These are phyloP conservation scores for Eupithecia subfuscata DNA, from an alignment of 2,888 invertebrate genomes.

Conservation along the genomic window DNA sequence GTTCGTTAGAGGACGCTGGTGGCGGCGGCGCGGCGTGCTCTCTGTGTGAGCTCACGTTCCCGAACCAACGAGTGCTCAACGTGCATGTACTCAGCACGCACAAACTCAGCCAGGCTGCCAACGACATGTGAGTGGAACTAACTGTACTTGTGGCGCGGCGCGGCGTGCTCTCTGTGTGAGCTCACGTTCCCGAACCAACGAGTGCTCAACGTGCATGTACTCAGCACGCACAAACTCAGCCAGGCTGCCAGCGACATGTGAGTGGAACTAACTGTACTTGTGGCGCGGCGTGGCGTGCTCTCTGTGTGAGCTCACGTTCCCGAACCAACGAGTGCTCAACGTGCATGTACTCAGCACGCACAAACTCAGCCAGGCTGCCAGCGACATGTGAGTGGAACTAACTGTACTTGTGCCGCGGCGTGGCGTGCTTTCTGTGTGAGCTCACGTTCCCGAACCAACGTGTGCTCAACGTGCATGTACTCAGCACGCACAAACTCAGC, in stretches of 20 bases:
- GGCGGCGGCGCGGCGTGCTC: not conserved
- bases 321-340: not conserved
- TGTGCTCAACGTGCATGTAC: constrained; percentile 4
- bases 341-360: constrained; percentile 8
- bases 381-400: constrained; percentile 5
- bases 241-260: not conserved
- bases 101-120: not conserved
- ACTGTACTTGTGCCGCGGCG: not conserved
- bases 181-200: constrained; percentile 4
- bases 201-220: constrained; percentile 5
- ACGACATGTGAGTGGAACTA: constrained; percentile 7
- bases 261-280: constrained; percentile 6
- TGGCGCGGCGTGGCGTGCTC: not conserved
- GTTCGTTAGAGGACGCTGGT: not conserved
- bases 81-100: constrained; percentile 5
- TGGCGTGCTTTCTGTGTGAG: not conserved
- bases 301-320: not conserved
- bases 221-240: constrained; percentile 4
- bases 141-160: constrained; percentile 2
- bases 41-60: not conserved
- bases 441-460: constrained; percentile 3
- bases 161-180: not conserved
- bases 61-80: not conserved
- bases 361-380: not conserved
- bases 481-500: constrained; percentile 3